Conservation (phyloP, 2,797 vertebrate species). For the Gymnocypris eckloni region DNA sequence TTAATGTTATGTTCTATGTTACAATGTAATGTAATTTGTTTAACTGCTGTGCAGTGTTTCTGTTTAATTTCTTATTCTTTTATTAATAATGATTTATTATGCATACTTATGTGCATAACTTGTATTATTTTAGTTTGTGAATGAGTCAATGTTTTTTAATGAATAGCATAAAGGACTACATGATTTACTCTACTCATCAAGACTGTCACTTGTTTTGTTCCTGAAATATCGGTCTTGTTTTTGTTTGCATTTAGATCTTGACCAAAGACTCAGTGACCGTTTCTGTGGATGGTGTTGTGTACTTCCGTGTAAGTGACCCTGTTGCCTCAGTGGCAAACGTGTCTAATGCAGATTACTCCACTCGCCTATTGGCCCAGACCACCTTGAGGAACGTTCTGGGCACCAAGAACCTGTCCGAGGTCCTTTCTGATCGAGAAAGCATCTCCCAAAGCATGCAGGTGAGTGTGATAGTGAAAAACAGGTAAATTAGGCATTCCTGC, state of each 20-base stretch:
- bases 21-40: no score
- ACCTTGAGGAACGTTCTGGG: slow-evolving; percentile 83
- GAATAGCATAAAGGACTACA: background rate
- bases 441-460: slow-evolving; percentile 86
- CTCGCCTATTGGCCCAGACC: slow-evolving; percentile 82
- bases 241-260: slow-evolving; percentile 71
- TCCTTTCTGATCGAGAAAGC: slow-evolving; percentile 80
- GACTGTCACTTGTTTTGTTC: background rate
- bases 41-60: no score
- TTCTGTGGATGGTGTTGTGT: slow-evolving; percentile 82
- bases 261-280: slow-evolving; percentile 84
- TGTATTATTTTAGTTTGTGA: no score
- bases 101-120: no score
- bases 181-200: background rate
- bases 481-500: background rate
- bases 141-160: background rate
- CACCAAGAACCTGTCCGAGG: slow-evolving; percentile 81
- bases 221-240: background rate
- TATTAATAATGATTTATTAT: no score
- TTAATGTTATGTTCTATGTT: no score
- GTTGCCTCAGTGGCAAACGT: slow-evolving; percentile 83
- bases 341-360: slow-evolving; percentile 77
- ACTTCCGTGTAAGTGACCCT: slow-evolving; percentile 81
- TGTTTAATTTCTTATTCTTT: no score
- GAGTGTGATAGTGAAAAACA: background rate